These are phyloP conservation scores for Pangasius krempfi DNA, from an alignment of 2,797 vertebrate species.

Conservation along the genomic window DNA sequence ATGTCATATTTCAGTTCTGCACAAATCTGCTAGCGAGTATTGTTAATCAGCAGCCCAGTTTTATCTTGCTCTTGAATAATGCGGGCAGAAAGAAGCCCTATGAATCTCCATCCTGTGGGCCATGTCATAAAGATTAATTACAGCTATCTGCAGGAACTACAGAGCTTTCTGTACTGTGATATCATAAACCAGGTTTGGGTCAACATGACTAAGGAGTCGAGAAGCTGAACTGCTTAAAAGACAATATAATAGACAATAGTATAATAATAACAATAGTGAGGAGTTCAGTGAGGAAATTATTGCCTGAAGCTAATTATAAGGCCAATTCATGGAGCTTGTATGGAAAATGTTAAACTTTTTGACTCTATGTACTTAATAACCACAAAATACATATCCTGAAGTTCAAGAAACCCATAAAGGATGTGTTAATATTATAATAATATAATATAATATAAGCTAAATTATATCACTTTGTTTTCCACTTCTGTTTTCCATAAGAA, in stretches of 20 bases:
- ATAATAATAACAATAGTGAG: neutral
- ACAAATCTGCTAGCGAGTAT: constrained; percentile 42
- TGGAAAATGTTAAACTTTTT: neutral
- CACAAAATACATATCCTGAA: neutral
- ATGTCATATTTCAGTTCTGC: constrained; percentile 49
- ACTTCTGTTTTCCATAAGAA: neutral
- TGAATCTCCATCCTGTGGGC: constrained; percentile 36
- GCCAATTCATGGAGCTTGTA: neutral
- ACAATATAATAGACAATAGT: neutral
- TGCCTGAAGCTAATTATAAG: neutral
- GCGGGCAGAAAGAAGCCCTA: constrained; percentile 34
- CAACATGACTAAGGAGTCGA: neutral
- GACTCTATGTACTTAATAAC: neutral
- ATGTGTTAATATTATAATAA: neutral
- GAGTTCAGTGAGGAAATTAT: neutral
- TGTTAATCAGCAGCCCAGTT: constrained; percentile 64
- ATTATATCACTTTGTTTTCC: neutral
- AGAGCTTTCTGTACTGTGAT: constrained; percentile 7
- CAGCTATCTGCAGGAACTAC: constrained; percentile 13
- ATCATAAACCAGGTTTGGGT: neutral
- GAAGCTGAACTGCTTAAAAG: neutral
- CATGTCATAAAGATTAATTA: constrained; percentile 56
- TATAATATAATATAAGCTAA: neutral
- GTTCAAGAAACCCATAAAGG: neutral
- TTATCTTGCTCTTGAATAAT: constrained; percentile 59